Evolutionary conservation across 2,113 vertebrate species (phyloP).

Genomic region (Lathamus discolor): DNA sequence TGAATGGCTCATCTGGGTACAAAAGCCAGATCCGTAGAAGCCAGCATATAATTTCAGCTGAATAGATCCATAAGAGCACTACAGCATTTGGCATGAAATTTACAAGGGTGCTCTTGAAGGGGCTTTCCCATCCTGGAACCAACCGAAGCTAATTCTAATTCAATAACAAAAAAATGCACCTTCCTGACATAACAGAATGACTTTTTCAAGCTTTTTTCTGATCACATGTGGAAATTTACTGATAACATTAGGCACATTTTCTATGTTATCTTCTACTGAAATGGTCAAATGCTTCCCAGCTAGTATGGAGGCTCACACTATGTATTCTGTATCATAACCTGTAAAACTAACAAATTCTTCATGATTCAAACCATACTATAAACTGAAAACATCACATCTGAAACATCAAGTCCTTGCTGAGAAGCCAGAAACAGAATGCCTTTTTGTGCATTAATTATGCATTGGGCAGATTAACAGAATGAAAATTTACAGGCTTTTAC

Average conservation of each 20-base stretch:
- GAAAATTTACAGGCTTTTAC: not conserved
- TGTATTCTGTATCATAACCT: not conserved
- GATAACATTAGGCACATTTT: not conserved
- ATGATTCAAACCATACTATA: not conserved
- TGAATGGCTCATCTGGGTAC: constrained; percentile 38
- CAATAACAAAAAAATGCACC: not conserved
- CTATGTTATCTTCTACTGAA: not conserved
- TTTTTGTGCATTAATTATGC: not conserved
- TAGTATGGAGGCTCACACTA: not conserved
- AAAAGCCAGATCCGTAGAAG: constrained; percentile 22
- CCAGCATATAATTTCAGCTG: constrained; percentile 42
- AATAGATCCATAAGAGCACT: constrained; percentile 32
- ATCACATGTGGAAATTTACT: not conserved
- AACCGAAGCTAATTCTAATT: not conserved
- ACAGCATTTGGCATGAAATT: constrained; percentile 26
- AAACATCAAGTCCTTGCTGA: not conserved
- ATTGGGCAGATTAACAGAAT: not conserved
- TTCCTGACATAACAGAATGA: not conserved
- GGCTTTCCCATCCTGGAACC: not conserved
- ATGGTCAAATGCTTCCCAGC: not conserved
- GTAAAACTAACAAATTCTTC: not conserved
- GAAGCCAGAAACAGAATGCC: not conserved
- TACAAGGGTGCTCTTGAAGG: not conserved
- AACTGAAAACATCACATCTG: not conserved
- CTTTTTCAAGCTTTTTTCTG: not conserved